Base-by-base conservation (phyloP, 2,797 vertebrate genomes). In the Rhinophrynus dorsalis region DNA sequence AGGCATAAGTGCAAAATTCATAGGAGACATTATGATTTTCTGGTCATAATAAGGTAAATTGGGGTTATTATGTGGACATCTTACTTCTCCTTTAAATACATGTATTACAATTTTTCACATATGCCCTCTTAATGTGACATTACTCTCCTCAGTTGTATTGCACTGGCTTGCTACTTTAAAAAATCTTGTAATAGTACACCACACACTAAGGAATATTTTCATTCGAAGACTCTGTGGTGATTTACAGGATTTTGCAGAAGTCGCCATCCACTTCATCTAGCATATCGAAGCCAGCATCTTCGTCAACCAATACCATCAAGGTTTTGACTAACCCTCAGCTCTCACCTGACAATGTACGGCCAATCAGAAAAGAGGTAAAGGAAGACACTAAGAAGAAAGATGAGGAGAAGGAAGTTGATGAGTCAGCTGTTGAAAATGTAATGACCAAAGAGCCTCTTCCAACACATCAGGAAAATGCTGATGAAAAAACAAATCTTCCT, bases 321-420 rank as follows among this genome's bases (percentile, higher is more conserved):
- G 70, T 78, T 62, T 44, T 77, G 50, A 71, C 84, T 8, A 29
- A 70, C 68, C 90, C 70, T 84, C 85, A 60, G 78, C 85, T 87
- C 1, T 91, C 90, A n/a, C 88, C 92, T 3, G 95, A 96, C 78
- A 98, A 98, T 77, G 84, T 96, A 66, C 90, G 95, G 17, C 95
- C 94, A 7, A 32, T 78, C 63, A 93, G 86, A 85, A 79, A 80
- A 76, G 83, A 89, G 17, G 75, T 79, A 0, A 89, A 88, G 42
- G 81, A 64, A 66, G 88, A 85, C 40, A 74, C 12, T 17, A 90
- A 91, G 77, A 89, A 83, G 61, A 89, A 86, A 58, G 87, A 76
- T 20, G 23, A 73, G 0, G 80, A 80, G 52, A 86, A 82, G 38
- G 85, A 81, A 5, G 13, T 58, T 74, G 79, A 74, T 62, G 83